These are phyloP conservation scores for Cataglyphis albicans DNA, from an alignment of 2,888 invertebrate genomes.

Conservation along the genomic window DNA sequence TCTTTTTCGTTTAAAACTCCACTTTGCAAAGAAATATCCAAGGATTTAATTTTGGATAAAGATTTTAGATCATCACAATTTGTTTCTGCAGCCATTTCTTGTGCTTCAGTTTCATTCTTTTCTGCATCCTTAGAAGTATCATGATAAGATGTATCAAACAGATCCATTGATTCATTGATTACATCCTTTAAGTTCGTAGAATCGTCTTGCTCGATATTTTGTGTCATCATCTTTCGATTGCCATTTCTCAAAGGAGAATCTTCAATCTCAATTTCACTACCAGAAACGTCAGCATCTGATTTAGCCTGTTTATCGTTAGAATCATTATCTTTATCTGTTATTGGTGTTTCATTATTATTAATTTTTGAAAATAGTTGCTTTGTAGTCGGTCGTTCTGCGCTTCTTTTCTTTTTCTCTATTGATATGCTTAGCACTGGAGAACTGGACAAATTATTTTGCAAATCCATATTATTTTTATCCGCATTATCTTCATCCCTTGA, in stretches of 20 bases:
- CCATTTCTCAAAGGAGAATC: background rate
- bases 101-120: background rate
- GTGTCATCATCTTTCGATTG: background rate
- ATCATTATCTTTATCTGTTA: background rate
- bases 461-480: background rate
- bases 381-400: background rate
- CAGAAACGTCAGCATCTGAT: background rate
- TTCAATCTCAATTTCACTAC: background rate
- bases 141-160: conserved; percentile 51
- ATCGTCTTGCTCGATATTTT: background rate
- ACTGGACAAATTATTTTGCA: background rate
- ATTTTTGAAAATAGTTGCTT: background rate
- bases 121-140: background rate
- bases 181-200: background rate
- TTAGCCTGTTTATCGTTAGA: background rate
- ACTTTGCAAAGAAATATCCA: background rate
- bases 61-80: background rate
- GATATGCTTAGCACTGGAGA: conserved; percentile 49
- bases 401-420: background rate
- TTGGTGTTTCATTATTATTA: background rate
- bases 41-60: background rate
- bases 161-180: conserved; percentile 52
- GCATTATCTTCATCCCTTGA: background rate
- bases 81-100: background rate
- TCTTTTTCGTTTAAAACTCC: background rate